Evolutionary conservation across 2,113 vertebrate species (phyloP), one percentile per base, ranked within the genome.

Genomic region (Tamias sibiricus): DNA sequence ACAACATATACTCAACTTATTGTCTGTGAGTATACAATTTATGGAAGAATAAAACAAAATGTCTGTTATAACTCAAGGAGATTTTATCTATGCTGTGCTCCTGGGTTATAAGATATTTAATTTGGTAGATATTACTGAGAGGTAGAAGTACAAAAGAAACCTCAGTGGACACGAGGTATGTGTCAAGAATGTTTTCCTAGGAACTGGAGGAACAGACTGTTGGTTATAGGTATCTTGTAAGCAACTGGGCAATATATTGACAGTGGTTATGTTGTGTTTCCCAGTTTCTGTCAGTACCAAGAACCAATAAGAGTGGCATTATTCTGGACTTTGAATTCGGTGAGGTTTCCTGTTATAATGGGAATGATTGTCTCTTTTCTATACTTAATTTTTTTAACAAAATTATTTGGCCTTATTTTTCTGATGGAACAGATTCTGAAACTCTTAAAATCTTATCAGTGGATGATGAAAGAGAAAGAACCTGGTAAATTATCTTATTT

Each of bases 351-450:
- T 98, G 97, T 96, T 95, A 96, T 49, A 96, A 95, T 57, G 69
- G 89, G 9, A 96, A 91, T 30, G 94, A 95, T n/a, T 72, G 62
- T 84, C 90, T 87, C 87, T 92, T 90, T 94, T 97, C 82, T 95
- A 94, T 72, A 95, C 74, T n/a, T 97, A 91, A 59, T 42, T 84
- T 95, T n/a, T 75, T 37, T 20, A 94, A 68, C 28, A 96, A 83
- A 69, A 79, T 49, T 13, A 24, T 97, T 40, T 92, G 87, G 37
- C 95, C 96, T 32, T 95, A 95, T 83, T 97, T 96, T 85, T 95
- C 92, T 57, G 68, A 71, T 17, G 71, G 95, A 85, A 72, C 32
- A 26, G 99, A 99, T 66, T 26, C 93, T 40, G 88, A 97, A 54
- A 98, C 98, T 77, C 92, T 92, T 54, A 49, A 86, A 62, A 90